Evolutionary conservation across 2,888 invertebrate genomes (phyloP), one percentile per base, ranked within the genome.

Genomic region (Ormyrus nitidulus): DNA sequence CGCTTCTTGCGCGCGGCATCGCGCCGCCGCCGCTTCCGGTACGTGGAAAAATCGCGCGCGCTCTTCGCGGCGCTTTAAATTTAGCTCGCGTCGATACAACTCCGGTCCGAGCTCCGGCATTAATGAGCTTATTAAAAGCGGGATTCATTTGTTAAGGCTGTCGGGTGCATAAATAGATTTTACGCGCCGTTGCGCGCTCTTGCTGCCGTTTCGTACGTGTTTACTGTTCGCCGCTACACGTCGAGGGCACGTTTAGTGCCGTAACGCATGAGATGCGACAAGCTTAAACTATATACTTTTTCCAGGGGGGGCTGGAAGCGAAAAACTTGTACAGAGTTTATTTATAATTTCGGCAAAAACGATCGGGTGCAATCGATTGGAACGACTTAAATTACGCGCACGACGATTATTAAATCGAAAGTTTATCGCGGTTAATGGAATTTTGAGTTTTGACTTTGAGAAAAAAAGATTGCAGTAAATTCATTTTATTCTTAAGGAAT

Each of bases 111-210:
- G 76, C 49, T 69, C 13, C 11, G 54, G 73, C 62, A 73, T 78
- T 78, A 78, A 78, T 69, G 73, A 75, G 70, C 68, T 80, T 76
- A 80, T 76, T 80, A 80, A 69, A 62, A 72, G 72, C 62, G 56
- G 46, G 72, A 76, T 80, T 80, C 76, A 62, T 72, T 71, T 71
- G 75, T 75, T 80, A 69, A 74, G 51, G 34, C 71, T 66, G 54
- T 44, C 19, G 11, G 0, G 48, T 11, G n/a, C 76, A 58, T 62
- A 77, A 77, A 80, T 80, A 80, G 73, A 80, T 80, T 80, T 77
- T 68, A 68, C 59, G 61, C 54, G 74, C 72, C n/a, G 79, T 6
- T 56, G 59, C 46, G 19, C 51, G 49, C 11, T 49, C 11, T 49
- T 34, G 0, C 46, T 59, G 61, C 34, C 64, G 56, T 49, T 69